Base-by-base conservation (phyloP, 2,888 invertebrate species). In the Limenitis camilla region DNA sequence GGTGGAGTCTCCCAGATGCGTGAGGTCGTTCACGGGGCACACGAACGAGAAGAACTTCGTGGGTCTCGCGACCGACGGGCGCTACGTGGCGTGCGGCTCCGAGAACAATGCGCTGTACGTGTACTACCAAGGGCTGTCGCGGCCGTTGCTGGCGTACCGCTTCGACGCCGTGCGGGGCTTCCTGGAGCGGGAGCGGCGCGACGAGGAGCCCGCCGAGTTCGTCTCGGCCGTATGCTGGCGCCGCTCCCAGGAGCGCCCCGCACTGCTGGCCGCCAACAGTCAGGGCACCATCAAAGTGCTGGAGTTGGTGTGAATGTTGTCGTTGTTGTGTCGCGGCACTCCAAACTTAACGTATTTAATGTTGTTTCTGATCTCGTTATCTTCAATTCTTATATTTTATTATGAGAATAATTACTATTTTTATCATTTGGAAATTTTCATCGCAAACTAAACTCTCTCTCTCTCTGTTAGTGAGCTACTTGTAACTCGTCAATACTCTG, bases 31-130 rank as follows among this genome's bases (percentile, higher is more conserved):
- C 81, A 92, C 93, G 10, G 97, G 97, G 0, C 97, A 98, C 81
- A 91, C 93, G 5, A 98, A 98, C 76, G 97, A 97, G 82, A 97
- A 97, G 80, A 97, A 97, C 80, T 98, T 98, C 81, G 97, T 98
- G 3, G 97, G 97, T 0, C 83, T 98, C 43, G 96, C 97, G 0
- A 96, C 96, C 0, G 95, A 97, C 48, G 95, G 95, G 1, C 92
- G 96, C 80, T 97, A 96, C 76, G 92, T 98, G 30, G 96, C 96
- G 0, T 97, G 97, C 80, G 97, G 97, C 49, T 97, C 96, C 4
- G 97, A 98, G 82, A 97, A 97, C 74, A 98, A 98, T 79, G 93
- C 96, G 0, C 87, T 97, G 5, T 97, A 95, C 74, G 91, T 98
- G 45, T 98, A 97, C 84, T 97, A 96, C 81, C 93, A 95, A 71